Base-by-base conservation (phyloP, 2,113 vertebrate species). In the Lontra canadensis region DNA sequence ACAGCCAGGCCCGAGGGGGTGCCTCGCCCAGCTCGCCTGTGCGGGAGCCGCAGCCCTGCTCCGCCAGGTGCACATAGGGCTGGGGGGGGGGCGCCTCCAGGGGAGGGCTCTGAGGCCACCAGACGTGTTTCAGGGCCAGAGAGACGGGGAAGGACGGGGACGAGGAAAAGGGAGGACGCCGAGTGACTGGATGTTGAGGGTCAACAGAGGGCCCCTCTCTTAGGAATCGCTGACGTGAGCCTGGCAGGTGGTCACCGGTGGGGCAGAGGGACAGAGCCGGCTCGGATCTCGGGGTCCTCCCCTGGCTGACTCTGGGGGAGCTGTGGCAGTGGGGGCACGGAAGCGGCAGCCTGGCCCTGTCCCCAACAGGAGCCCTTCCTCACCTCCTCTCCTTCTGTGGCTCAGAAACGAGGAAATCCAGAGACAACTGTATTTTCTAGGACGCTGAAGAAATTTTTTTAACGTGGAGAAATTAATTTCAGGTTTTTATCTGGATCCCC, bases 221-320 rank as follows among this genome's bases (percentile, higher is more conserved):
- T 29, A 71, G 39, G 42, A 7, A 4, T 71, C 10, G 2, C 7
- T 0, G 14, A 36, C 1, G 0, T 1, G 39, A 13, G 39, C 0
- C 17, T 23, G n/a, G 29, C 7, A 0, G 55, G 29, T 12, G 3
- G 55, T 1, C 20, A 34, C 4, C 71, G 8, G 9, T 13, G 21
- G 67, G 26, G 42, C 74, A 18, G 42, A 18, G 14, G 26, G 42
- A 36, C 18, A 4, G 21, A 13, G 74, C 7, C 0, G 42, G 42
- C 74, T 76, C 6, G 7, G 42, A 2, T 4, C 14, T 26, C 14
- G 7, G 42, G 73, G 42, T 76, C 74, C 42, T 47, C 25, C 74
- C 42, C 74, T 25, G 42, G 73, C 74, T 25, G 8, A 4, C 67
- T 20, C 36, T 1, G 13, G 7, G 25, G 18, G 65, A 10, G 31